Conservation (phyloP, 2,888 invertebrate genomes). For the Philaethria dido region DNA sequence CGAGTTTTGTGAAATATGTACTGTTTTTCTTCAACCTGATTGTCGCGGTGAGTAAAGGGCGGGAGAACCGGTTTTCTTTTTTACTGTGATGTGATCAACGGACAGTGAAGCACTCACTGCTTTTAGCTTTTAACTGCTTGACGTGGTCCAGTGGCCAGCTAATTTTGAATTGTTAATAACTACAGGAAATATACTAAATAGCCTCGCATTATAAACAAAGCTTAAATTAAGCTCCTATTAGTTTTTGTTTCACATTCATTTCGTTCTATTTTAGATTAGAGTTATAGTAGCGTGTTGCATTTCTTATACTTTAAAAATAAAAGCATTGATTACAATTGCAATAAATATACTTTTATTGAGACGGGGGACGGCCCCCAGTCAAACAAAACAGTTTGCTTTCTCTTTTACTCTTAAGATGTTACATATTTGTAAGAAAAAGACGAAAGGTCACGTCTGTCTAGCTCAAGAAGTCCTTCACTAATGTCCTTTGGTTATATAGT, state of each 20-base stretch:
- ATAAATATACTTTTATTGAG: slow-evolving; percentile 14
- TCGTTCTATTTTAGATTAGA: neutral
- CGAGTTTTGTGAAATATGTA: slow-evolving; percentile 91
- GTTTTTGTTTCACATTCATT: neutral
- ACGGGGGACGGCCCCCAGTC: slow-evolving; percentile 8
- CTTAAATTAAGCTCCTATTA: neutral
- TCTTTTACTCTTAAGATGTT: slow-evolving; percentile 28
- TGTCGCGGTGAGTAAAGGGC: slow-evolving; percentile 87
- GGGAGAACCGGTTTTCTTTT: slow-evolving; percentile 74
- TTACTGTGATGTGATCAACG: slow-evolving; percentile 69
- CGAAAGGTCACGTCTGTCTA: slow-evolving; percentile 29
- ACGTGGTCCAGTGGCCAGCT: slow-evolving; percentile 47
- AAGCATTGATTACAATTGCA: neutral
- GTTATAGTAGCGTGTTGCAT: neutral
- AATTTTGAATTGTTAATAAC: slow-evolving; percentile 37
- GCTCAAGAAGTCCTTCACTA: slow-evolving; percentile 22
- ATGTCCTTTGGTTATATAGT: slow-evolving; percentile 16
- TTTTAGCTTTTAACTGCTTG: slow-evolving; percentile 31
- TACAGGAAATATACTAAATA: neutral
- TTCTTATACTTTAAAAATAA: neutral
- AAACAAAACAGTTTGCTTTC: slow-evolving; percentile 31
- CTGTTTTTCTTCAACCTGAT: slow-evolving; percentile 91
- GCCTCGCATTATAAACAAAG: slow-evolving; percentile 2
- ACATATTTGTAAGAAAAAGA: slow-evolving; percentile 32
- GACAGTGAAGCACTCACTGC: slow-evolving; percentile 56